phyloP scores from a whole-genome alignment of 2,888 invertebrate species.

The Spisula solida region DNA sequence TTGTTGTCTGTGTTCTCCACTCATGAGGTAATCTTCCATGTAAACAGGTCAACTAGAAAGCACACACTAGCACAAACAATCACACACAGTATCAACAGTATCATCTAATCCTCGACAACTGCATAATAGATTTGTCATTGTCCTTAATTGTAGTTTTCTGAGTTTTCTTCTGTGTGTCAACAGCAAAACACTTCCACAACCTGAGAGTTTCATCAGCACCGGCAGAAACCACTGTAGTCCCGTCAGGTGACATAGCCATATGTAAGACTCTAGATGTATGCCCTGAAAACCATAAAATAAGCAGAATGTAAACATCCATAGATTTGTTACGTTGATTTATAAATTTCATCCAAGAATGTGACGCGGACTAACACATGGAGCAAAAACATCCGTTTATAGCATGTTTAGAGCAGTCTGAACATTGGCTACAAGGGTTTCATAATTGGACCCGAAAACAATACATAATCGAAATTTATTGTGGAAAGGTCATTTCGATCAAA shows the following conservation, averaged over 20 bases:
- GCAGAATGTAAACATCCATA: too few relatives aligned
- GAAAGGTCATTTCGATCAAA: too few relatives aligned
- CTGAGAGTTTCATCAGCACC: slow-evolving; percentile 98
- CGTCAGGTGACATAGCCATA: slow-evolving; percentile 97
- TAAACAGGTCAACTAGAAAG: not conserved
- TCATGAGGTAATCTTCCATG: not conserved
- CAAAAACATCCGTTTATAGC: too few relatives aligned
- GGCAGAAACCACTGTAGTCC: slow-evolving; percentile 96
- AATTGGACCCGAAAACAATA: too few relatives aligned
- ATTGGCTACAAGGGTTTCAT: too few relatives aligned
- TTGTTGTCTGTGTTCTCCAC: not conserved
- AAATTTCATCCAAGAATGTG: too few relatives aligned
- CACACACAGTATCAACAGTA: slow-evolving; percentile 3
- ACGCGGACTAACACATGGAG: too few relatives aligned
- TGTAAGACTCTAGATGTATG: slow-evolving; percentile 97
- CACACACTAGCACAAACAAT: slow-evolving; percentile 7
- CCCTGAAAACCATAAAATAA: slow-evolving; percentile 88
- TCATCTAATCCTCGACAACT: slow-evolving; percentile 65
- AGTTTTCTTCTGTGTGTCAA: slow-evolving; percentile 81
- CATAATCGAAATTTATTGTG: too few relatives aligned
- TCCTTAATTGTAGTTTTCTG: slow-evolving; percentile 75
- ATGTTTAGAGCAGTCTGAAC: too few relatives aligned
- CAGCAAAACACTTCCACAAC: slow-evolving; percentile 96
- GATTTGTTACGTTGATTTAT: too few relatives aligned
- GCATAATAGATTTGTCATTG: slow-evolving; percentile 64